Evolutionary conservation across 2,113 vertebrate genomes (phyloP).

Genomic region (Octodon degus): DNA sequence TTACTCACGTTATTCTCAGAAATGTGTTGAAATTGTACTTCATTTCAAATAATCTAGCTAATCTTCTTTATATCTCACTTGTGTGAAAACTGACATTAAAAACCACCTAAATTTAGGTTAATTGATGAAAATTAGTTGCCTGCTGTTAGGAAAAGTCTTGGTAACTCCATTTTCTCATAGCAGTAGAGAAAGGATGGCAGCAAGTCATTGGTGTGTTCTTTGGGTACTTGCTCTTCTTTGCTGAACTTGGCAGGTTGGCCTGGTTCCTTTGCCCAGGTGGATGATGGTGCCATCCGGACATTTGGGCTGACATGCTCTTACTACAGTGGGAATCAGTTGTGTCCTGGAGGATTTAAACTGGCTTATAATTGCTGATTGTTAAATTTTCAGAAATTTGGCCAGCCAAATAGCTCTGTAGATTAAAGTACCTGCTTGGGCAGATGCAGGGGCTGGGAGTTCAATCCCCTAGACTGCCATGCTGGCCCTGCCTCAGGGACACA

Average conservation of each 20-base stretch:
- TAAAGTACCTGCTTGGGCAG: no score
- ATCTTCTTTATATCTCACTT: not conserved
- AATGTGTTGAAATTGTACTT: not conserved
- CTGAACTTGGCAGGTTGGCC: not conserved
- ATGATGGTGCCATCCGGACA: not conserved
- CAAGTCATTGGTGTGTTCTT: not conserved
- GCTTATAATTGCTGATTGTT: no score
- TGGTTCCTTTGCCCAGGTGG: not conserved
- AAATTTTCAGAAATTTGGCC: no score
- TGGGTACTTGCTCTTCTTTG: not conserved
- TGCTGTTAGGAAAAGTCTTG: not conserved
- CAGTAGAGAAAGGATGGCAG: not conserved
- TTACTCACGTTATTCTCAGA: not conserved
- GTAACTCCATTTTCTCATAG: not conserved
- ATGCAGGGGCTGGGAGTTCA: no score
- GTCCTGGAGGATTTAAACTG: not conserved
- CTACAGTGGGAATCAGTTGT: not conserved
- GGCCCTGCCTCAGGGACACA: no score
- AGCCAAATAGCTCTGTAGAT: no score
- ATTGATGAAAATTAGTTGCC: not conserved
- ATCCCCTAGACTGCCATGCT: no score
- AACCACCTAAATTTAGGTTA: not conserved
- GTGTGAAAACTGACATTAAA: conserved; percentile 1
- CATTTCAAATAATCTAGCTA: conserved; percentile 17
- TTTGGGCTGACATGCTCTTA: not conserved